Conservation (phyloP, 2,797 vertebrate species). For the Falco biarmicus region DNA sequence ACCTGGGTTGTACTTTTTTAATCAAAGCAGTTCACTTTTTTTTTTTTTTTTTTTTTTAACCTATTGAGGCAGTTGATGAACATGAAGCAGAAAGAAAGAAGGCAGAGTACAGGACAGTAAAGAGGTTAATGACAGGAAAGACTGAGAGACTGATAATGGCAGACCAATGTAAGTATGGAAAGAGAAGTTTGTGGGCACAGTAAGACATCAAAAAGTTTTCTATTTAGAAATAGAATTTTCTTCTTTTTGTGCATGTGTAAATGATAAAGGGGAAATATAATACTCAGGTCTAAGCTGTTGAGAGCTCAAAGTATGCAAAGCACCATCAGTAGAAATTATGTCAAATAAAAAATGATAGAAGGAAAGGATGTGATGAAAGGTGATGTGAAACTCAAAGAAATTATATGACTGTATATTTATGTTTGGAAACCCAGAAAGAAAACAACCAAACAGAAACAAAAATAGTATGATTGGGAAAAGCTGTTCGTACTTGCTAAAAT, state of each 20-base stretch:
- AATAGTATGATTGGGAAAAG: neutral
- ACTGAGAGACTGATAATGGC: neutral
- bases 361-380: neutral
- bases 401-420: neutral
- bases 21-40: neutral
- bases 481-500: neutral
- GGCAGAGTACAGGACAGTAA: neutral
- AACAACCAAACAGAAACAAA: neutral
- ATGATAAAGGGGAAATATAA: neutral
- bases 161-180: neutral
- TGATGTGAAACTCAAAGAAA: neutral
- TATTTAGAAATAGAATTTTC: neutral
- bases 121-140: neutral
- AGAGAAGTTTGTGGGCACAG: neutral
- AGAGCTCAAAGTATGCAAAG: neutral
- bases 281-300: neutral
- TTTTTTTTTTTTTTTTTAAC: neutral
- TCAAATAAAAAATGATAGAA: neutral
- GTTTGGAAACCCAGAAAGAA: neutral
- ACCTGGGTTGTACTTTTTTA: neutral
- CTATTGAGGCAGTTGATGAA: neutral
- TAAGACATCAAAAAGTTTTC: neutral
- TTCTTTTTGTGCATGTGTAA: neutral
- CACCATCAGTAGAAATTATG: neutral
- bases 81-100: neutral